Conservation (phyloP, 2,888 invertebrate genomes). For the Tipula lateralis region DNA sequence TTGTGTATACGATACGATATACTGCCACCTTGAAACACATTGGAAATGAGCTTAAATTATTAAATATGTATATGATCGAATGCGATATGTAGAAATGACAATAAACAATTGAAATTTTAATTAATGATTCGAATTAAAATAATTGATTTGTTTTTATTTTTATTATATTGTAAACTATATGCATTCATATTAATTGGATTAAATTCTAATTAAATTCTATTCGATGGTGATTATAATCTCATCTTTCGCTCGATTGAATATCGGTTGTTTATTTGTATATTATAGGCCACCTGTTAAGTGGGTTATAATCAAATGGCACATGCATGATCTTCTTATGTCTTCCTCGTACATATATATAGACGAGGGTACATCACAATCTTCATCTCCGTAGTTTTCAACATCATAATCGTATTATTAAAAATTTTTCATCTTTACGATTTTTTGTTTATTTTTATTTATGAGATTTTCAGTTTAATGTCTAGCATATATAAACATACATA, state of each 20-base stretch:
- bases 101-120: not conserved
- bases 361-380: not conserved
- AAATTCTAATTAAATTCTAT: not conserved
- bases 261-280: not conserved
- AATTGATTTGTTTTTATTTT: not conserved
- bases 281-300: not conserved
- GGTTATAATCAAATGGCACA: not conserved
- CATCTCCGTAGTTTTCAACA: not conserved
- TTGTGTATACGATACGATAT: not conserved
- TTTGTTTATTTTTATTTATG: not conserved
- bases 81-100: too few relatives aligned
- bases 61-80: not conserved
- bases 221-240: not conserved
- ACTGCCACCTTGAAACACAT: not conserved
- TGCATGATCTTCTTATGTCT: too few relatives aligned
- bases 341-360: not conserved
- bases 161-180: not conserved
- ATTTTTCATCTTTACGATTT: not conserved
- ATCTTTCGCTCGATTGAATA: not conserved
- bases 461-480: not conserved
- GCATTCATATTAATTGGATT: not conserved
- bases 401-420: not conserved
- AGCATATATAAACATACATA: too few relatives aligned
- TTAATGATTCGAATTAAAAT: not conserved
- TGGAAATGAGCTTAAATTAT: not conserved